Evolutionary conservation across 2,888 invertebrate genomes (phyloP), one percentile per base, ranked within the genome.

Genomic region (Hirtodrosophila confusa): DNA sequence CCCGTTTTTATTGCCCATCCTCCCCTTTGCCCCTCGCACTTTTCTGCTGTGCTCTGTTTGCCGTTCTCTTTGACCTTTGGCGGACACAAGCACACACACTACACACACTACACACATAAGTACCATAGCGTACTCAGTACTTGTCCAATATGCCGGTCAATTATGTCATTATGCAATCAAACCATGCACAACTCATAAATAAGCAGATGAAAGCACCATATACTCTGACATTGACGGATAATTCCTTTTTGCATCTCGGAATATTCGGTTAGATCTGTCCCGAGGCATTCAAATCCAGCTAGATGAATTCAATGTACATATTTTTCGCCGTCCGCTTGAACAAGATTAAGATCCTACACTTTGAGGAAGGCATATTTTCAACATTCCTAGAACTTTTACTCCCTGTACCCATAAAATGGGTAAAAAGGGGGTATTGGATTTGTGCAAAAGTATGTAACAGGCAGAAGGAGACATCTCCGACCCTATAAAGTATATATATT

Each of bases 101-200:
- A 55, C 9, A 40, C 8, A 41, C 12, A 50, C 17, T 10, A 43
- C 11, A 17, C 7, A 10, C 7, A 29, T 36, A 7, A 37, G 36
- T 61, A 35, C 49, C 45, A 37, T 29, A 48, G 54, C 33, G 57
- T 61, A 77, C 74, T 84, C 53, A 31, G 31, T 31, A 31, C 31
- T 31, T 31, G 76, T 79, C 44, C 71, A 80, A 56, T 71, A 87
- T 78, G 70, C 86, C 84, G 88, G 88, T 87, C 83, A 87, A 84
- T 84, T 88, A 85, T 70, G 69, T 78, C 66, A 87, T 84, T 88
- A 84, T 88, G 88, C 75, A 84, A 84, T 84, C 82, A 85, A 55
- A 69, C 47, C 48, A 61, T 68, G 61, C 65, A 80, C 61, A 43
- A 40, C 31, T 29, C 41, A 12, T 31, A n/a, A n/a, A 10, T 37